These are phyloP conservation scores for Hypotaenidia okinawae DNA, from an alignment of 2,797 vertebrate species.

Conservation along the genomic window DNA sequence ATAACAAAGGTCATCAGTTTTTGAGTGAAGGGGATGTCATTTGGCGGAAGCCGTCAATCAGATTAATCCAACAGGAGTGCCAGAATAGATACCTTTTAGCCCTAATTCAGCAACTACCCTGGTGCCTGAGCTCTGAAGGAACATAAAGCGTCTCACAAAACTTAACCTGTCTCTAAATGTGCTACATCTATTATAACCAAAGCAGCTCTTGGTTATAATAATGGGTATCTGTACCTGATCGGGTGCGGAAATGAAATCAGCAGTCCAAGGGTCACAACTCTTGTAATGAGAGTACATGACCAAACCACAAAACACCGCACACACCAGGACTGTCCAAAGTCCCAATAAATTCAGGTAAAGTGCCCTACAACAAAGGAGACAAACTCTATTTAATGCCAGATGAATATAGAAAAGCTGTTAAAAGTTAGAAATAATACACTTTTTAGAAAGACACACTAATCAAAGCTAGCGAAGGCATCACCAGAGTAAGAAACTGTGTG, in stretches of 20 bases:
- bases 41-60: neutral
- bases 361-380: constrained; percentile 75
- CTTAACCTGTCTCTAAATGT: rapidly evolving
- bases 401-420: neutral
- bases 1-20: neutral
- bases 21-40: neutral
- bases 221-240: constrained; percentile 79
- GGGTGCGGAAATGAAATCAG: constrained; percentile 79
- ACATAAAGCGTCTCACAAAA: neutral
- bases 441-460: neutral
- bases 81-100: neutral
- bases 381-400: neutral
- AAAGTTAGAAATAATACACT: neutral
- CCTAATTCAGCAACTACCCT: neutral
- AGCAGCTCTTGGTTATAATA: neutral
- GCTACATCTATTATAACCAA: neutral
- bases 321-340: constrained; percentile 79
- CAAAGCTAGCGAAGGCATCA: neutral
- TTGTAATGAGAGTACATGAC: constrained; percentile 84
- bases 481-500: neutral
- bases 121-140: neutral
- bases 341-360: constrained; percentile 86
- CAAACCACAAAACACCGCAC: constrained; percentile 83
- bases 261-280: constrained; percentile 86
- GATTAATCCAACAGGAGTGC: neutral